Evolutionary conservation across 2,113 vertebrate genomes (phyloP), one percentile per base, ranked within the genome.

Genomic region (Scalopus aquaticus): DNA sequence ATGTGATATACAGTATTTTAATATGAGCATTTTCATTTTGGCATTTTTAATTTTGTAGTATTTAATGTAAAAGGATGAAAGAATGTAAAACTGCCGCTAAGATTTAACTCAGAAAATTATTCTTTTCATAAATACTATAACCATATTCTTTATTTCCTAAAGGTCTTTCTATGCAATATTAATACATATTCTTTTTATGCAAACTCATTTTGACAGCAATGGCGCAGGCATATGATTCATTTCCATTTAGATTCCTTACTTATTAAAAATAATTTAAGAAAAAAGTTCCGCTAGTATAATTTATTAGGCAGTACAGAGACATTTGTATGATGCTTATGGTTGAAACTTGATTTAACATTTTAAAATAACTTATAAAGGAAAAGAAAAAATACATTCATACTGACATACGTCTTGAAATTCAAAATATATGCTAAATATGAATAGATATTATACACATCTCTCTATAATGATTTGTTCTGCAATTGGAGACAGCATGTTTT

Each of bases 391-490:
- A 39, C 39, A 91, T 37, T 70, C 44, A 92, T 49, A n/a, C 72
- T 87, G 67, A 91, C 91, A 95, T 35, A 37, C 69, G 46, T 95
- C 95, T 96, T 90, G 42, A 95, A 95, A 96, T 96, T 94, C 62
- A 97, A 96, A 97, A 85, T 96, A 82, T 56, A 81, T 56, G 30
- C 76, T 95, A 64, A 70, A 88, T 94, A 80, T 97, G 79, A 96
- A 88, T 82, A 96, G 88, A 93, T 95, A 86, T 39, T n/a, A 46
- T 88, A 85, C 51, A 95, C 58, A 73, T 73, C 85, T 96, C 56
- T 96, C 56, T 62, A 28, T 88, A 93, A 90, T 90, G 80, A 95
- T 79, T 90, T 77, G 32, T 54, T 95, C 73, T 92, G 35, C 69
- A 90, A 73, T 79, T 85, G 64, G 28, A 95, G 54, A 95, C 28